A percentile compares a stretch with the other conserved stretches of the same genome.
phyloP scores from a whole-genome alignment of 1,140 invertebrate species.

The Ganaspis sp. region DNA sequence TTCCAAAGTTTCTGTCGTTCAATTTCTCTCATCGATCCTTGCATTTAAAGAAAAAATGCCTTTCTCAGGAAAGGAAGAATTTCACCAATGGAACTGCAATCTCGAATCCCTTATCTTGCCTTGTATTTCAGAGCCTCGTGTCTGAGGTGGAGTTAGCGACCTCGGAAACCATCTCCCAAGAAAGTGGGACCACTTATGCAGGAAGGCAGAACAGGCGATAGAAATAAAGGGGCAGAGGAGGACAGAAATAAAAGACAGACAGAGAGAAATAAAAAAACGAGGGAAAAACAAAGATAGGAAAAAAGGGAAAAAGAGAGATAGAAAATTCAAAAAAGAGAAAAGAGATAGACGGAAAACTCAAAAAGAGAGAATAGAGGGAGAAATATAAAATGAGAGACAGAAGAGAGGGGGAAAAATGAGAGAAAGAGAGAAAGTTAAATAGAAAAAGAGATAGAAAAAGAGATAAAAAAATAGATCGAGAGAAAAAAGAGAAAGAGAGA shows the following conservation, averaged over 20 bases:
- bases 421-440: no score
- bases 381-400: no score
- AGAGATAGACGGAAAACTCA: no score
- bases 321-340: neutral
- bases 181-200: constrained; percentile 8
- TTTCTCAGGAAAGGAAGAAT: neutral
- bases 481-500: no score
- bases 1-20: neutral
- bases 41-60: neutral
- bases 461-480: no score
- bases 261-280: neutral
- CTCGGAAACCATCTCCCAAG: neutral
- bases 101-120: neutral
- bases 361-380: no score
- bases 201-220: neutral
- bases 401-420: no score
- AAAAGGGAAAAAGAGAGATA: neutral
- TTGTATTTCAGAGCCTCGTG: neutral
- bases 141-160: neutral
- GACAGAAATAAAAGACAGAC: constrained; percentile 11
- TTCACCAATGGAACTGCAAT: neutral
- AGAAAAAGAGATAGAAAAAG: no score
- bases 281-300: neutral
- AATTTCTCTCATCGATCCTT: no score
- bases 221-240: constrained; percentile 23